Conservation (phyloP, 2,888 invertebrate genomes). For the Formica aserva region DNA sequence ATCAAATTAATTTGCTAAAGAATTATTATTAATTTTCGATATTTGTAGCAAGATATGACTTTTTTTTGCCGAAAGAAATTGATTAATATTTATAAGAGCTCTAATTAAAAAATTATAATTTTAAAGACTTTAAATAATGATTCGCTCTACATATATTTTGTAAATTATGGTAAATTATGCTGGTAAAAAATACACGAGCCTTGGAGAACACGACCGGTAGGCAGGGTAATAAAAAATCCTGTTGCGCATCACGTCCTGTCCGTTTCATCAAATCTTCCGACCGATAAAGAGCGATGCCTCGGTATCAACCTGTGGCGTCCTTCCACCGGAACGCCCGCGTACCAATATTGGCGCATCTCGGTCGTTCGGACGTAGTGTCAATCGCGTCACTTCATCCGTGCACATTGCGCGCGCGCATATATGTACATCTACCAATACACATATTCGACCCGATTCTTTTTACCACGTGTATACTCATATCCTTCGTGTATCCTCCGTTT, state of each 20-base stretch:
- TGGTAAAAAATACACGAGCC: slow-evolving; percentile 8
- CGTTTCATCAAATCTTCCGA: slow-evolving; percentile 56
- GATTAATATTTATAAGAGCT: slow-evolving; percentile 24
- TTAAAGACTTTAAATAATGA: neutral
- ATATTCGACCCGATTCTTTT: slow-evolving; percentile 60
- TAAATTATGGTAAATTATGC: neutral
- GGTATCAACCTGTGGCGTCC: slow-evolving; percentile 75
- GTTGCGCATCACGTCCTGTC: slow-evolving; percentile 50
- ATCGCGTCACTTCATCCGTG: slow-evolving; percentile 65
- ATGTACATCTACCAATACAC: neutral
- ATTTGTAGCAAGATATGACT: neutral
- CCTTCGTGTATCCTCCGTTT: slow-evolving; percentile 27
- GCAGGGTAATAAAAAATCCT: slow-evolving; percentile 46
- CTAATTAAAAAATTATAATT: neutral
- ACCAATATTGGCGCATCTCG: slow-evolving; percentile 71
- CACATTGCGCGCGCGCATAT: slow-evolving; percentile 42
- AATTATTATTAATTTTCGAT: neutral
- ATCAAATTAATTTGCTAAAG: slow-evolving; percentile 16
- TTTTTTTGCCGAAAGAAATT: neutral
- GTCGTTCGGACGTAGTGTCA: slow-evolving; percentile 72
- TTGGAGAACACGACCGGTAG: slow-evolving; percentile 27
- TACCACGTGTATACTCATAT: slow-evolving; percentile 48
- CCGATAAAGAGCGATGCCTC: slow-evolving; percentile 66
- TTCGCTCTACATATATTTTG: slow-evolving; percentile 15
- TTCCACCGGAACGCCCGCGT: slow-evolving; percentile 63